These are phyloP conservation scores for Oryzias dopingdopingensis DNA, from an alignment of 2,797 vertebrate species.

Conservation along the genomic window DNA sequence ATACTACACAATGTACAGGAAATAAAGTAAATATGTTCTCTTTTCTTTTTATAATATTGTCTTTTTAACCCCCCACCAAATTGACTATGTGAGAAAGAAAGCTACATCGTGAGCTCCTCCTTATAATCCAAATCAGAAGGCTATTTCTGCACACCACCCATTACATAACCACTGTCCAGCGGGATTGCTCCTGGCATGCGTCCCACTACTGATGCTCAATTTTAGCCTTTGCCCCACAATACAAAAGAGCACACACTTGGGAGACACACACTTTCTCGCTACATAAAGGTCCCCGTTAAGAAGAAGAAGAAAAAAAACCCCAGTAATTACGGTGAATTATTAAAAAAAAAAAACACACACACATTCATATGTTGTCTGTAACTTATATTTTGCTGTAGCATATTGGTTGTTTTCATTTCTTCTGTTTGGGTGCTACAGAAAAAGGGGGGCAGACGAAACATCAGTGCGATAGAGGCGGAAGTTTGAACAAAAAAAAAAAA, in stretches of 20 bases:
- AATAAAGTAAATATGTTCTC: background rate
- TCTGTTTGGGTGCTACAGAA: no score
- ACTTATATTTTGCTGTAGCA: constrained; percentile 27
- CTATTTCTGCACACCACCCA: constrained; percentile 38
- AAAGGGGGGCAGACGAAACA: constrained; percentile 4
- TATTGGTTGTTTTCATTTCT: background rate
- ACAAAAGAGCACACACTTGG: constrained; percentile 35
- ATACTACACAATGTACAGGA: no score
- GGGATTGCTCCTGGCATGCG: constrained; percentile 44
- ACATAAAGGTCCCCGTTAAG: constrained; percentile 35
- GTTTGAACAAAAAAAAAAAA: constrained; percentile 12
- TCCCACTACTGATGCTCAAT: constrained; percentile 59
- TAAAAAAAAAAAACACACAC: constrained; percentile 22
- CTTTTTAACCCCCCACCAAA: background rate
- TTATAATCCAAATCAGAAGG: constrained; percentile 34
- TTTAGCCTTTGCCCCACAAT: constrained; percentile 48
- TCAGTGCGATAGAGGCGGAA: constrained; percentile 28
- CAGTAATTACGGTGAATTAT: constrained; percentile 55
- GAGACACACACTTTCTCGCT: constrained; percentile 32
- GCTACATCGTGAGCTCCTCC: constrained; percentile 6
- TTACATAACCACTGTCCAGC: constrained; percentile 44
- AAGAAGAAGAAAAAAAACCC: constrained; percentile 30
- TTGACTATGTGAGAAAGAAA: constrained; percentile 11
- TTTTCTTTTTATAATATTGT: background rate
- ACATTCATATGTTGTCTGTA: constrained; percentile 31